A percentile compares a stretch with the other conserved stretches of the same genome.
These are phyloP conservation scores for Conus canariensis DNA, from an alignment of 2,888 invertebrate genomes.

Conservation along the genomic window DNA sequence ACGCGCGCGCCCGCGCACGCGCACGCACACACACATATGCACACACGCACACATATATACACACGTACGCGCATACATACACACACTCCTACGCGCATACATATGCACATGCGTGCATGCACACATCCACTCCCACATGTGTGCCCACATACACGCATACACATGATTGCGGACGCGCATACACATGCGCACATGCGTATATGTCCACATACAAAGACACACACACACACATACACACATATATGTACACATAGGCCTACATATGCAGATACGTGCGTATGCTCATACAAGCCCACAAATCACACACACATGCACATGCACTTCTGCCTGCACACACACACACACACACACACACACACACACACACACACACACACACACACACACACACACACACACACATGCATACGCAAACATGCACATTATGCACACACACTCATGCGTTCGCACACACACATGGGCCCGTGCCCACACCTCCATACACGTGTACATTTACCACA, in stretches of 20 bases:
- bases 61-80: background rate
- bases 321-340: background rate
- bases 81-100: background rate
- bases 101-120: background rate
- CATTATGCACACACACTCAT: no score
- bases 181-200: background rate
- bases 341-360: slow-evolving; percentile 12
- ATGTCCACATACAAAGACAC: background rate
- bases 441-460: slow-evolving; percentile 5
- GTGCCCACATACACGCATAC: background rate
- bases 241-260: no score
- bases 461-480: background rate
- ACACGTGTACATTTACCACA: background rate
- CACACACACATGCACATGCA: background rate
- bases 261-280: no score
- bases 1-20: background rate
- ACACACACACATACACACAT: slow-evolving; percentile 14
- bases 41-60: background rate
- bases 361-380: background rate
- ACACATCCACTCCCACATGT: background rate
- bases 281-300: no score
- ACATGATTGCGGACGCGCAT: background rate
- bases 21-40: background rate
- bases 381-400: slow-evolving; percentile 16
- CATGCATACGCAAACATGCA: slow-evolving; percentile 5